Percentiles rank a stretch among this genome's conserved stretches.
Conservation (phyloP, 2,797 vertebrate species). For the Pangasius krempfi region DNA sequence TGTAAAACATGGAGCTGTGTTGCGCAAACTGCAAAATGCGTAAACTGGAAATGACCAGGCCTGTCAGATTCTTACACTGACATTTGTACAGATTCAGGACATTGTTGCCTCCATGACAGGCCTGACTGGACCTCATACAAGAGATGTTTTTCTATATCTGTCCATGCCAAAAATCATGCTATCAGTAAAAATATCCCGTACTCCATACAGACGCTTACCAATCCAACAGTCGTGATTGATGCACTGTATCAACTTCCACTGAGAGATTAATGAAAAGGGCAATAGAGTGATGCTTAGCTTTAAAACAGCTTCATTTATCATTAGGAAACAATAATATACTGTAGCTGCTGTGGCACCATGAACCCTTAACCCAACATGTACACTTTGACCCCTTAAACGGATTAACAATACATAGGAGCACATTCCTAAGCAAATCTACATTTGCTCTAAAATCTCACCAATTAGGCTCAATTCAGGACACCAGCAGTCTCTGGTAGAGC, state of each 20-base stretch:
- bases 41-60: background rate
- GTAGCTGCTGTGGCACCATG: background rate
- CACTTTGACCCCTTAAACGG: background rate
- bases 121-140: background rate
- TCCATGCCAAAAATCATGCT: background rate
- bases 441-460: background rate
- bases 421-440: background rate
- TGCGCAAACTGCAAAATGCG: background rate
- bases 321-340: background rate
- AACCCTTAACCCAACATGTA: constrained; percentile 7
- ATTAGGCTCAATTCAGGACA: background rate
- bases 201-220: background rate
- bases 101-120: background rate
- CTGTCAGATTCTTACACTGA: too few relatives aligned
- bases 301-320: constrained; percentile 30
- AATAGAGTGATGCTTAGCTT: constrained; percentile 9
- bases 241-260: background rate
- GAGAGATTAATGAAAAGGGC: constrained; percentile 36
- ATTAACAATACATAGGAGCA: background rate
- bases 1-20: background rate
- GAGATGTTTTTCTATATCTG: background rate
- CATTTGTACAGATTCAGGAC: background rate
- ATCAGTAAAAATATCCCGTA: background rate
- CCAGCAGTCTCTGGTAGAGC: background rate
- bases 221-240: constrained; percentile 29